phyloP scores from a whole-genome alignment of 2,113 vertebrate genomes.

The Eulacestoma nigropectus region DNA sequence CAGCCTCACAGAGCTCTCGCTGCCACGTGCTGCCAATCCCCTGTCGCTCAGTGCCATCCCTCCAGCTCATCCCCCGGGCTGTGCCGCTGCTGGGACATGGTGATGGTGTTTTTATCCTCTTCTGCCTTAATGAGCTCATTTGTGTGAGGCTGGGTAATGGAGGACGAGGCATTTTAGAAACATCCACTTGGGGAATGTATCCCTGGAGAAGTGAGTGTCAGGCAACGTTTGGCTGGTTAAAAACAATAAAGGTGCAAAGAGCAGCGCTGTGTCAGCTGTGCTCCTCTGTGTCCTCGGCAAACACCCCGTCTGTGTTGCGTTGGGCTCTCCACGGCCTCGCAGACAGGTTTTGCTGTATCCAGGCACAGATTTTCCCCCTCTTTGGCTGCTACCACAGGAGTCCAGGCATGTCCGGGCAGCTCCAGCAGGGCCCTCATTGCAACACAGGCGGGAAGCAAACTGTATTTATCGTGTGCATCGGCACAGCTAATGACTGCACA shows the following conservation, averaged over 20 bases:
- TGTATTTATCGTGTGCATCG: background rate
- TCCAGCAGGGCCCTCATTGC: background rate
- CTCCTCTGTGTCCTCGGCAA: background rate
- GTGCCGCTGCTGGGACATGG: accelerated
- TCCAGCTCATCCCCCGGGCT: background rate
- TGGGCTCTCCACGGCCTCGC: background rate
- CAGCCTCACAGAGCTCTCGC: accelerated
- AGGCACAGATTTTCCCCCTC: background rate
- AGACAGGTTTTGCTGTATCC: background rate
- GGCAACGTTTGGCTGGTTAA: background rate
- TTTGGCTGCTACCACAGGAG: background rate
- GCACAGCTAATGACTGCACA: background rate
- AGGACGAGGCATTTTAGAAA: background rate
- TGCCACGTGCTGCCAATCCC: background rate
- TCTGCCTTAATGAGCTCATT: background rate
- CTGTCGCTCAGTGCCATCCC: accelerated
- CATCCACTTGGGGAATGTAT: background rate
- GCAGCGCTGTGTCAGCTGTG: background rate
- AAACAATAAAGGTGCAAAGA: background rate
- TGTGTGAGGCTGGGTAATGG: background rate
- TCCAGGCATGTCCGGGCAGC: conserved; percentile 3
- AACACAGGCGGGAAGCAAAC: background rate
- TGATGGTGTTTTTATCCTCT: background rate
- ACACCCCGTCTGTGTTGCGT: accelerated
- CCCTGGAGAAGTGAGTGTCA: background rate